Conservation (phyloP, 64 coral and sea anemone species). For the Dendronephthya gigantea region DNA sequence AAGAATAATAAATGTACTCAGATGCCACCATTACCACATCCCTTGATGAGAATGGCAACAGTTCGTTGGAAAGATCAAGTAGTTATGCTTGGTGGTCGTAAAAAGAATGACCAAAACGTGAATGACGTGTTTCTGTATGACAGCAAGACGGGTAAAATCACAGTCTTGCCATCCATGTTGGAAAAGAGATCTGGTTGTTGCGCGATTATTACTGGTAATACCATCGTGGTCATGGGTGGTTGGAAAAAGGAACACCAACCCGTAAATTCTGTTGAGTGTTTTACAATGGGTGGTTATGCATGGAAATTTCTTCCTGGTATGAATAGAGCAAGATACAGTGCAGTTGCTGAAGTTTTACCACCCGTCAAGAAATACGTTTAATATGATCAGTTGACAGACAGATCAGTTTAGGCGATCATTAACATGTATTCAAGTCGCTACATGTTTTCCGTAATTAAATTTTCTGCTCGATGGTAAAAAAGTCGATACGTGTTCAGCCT, state of each 20-base stretch:
- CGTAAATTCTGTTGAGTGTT: background rate
- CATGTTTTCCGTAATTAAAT: no score
- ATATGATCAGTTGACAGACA: no score
- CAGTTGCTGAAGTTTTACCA: background rate
- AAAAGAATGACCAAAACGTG: background rate
- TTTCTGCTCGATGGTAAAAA: no score
- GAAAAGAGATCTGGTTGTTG: background rate
- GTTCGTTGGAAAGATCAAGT: background rate
- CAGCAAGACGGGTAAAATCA: background rate
- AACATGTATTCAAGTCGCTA: no score
- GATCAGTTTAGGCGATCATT: no score
- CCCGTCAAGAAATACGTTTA: no score
- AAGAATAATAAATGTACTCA: background rate
- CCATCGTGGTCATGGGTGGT: background rate
- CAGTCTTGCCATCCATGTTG: background rate
- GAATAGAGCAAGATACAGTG: background rate
- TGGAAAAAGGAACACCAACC: background rate
- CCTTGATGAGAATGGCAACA: background rate
- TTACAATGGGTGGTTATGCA: background rate
- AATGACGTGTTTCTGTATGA: background rate
- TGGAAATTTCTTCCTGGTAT: background rate
- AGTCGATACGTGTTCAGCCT: no score
- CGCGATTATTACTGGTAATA: background rate
- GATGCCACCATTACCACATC: background rate
- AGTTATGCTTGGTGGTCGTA: background rate